phyloP scores from a whole-genome alignment of 2,888 invertebrate genomes.

The Diaprepes abbreviatus region DNA sequence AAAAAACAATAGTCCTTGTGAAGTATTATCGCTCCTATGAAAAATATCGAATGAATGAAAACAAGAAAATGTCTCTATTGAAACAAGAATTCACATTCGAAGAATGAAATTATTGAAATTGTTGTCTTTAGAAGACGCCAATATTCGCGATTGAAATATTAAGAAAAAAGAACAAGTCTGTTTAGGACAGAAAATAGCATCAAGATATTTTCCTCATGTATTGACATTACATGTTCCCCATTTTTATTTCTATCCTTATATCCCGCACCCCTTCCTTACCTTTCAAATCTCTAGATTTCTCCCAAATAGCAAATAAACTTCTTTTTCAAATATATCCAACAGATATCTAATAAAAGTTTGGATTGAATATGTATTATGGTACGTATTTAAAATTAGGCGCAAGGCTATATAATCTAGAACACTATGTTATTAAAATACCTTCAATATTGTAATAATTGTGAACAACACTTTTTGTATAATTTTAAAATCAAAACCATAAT shows the following conservation, averaged over 20 bases:
- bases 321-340: constrained; percentile 38
- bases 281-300: constrained; percentile 5
- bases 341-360: background rate
- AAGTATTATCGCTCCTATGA: constrained; percentile 44
- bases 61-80: constrained; percentile 31
- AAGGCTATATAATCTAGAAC: background rate
- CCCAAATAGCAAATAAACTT: constrained; percentile 41
- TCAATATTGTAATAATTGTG: constrained; percentile 3
- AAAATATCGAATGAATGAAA: constrained; percentile 40
- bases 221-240: background rate
- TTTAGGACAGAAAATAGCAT: constrained; percentile 28
- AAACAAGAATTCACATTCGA: constrained; percentile 58
- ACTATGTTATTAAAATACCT: background rate
- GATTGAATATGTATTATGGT: background rate
- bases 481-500: background rate
- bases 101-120: constrained; percentile 60
- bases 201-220: constrained; percentile 3
- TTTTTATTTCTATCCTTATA: constrained; percentile 15
- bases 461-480: background rate
- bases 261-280: constrained; percentile 30
- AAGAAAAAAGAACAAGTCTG: constrained; percentile 42
- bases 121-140: constrained; percentile 58
- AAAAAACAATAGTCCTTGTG: constrained; percentile 42
- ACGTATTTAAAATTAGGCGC: constrained; percentile 10
- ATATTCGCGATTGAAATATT: constrained; percentile 43